Evolutionary conservation across 2,888 invertebrate species (phyloP), one percentile per base, ranked within the genome.

Genomic region (Drosophila multiciliata): DNA sequence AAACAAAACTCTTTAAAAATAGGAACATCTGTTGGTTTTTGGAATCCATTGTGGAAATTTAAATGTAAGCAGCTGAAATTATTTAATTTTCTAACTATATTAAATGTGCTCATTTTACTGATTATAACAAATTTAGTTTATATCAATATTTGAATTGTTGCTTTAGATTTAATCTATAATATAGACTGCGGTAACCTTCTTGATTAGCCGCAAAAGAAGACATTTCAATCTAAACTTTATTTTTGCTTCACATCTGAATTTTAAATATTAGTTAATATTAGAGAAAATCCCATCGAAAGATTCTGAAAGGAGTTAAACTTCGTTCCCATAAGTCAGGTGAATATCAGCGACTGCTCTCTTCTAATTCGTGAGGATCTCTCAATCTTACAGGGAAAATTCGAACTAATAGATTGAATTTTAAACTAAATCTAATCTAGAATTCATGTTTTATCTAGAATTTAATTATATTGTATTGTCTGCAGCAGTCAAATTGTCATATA

Each of bases 291-390:
- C 7, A 42, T 1, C 42, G n/a, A 11, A n/a, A 20, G 42, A 42
- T 42, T 20, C 11, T 9, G 17, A n/a, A 45, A 23, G 3, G 20
- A 8, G 15, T 12, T 17, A 15, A 20, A 7, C 36, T 48, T 50
- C 23, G 48, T 20, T 7, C 7, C 20, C 20, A 12, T 20, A 36
- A 66, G 48, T 48, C 36, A 32, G 58, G 63, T 48, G n/a, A 52
- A 55, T 20, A 50, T 26, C 36, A 32, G 35, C 57, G 52, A 26
- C 55, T 36, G 36, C 42, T 20, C 62, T 75, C 78, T 45, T 77
- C 64, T 45, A 29, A 52, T 64, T 64, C 71, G 57, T 74, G 74
- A 23, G 55, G 35, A 59, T 50, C 59, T 40, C 38, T 8, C 12
- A 23, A 61, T 29, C 32, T 26, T 20, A 20, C 7, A 12, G 20